These are phyloP conservation scores for Drosophila paramelanica DNA, from an alignment of 2,888 invertebrate genomes.

Conservation along the genomic window DNA sequence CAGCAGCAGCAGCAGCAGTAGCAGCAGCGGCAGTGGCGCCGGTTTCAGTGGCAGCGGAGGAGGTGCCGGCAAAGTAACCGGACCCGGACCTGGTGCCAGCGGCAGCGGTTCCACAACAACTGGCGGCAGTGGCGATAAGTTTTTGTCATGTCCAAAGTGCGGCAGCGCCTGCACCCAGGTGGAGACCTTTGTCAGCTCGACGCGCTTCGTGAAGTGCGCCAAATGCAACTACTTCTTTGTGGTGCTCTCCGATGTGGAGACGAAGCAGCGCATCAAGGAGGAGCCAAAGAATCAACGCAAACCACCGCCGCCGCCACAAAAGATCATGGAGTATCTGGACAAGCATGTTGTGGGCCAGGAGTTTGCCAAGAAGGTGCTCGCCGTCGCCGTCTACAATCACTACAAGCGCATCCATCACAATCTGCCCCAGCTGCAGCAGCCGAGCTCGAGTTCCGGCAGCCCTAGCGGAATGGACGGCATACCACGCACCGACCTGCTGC, in stretches of 20 bases:
- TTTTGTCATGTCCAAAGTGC: constrained; percentile 97
- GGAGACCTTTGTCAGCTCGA: constrained; percentile 98
- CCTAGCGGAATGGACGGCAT: constrained; percentile 77
- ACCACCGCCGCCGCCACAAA: constrained; percentile 97
- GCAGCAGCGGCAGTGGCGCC: constrained; percentile 38
- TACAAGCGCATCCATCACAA: constrained; percentile 99
- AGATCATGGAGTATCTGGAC: constrained; percentile 98
- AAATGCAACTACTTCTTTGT: constrained; percentile 99
- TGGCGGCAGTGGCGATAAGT: constrained; percentile 86
- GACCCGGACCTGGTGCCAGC: constrained; percentile 41
- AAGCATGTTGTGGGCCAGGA: constrained; percentile 99
- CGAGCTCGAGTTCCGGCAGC: constrained; percentile 41
- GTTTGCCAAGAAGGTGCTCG: constrained; percentile 97
- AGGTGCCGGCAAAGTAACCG: constrained; percentile 39
- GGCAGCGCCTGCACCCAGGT: constrained; percentile 99
- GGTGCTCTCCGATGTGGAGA: constrained; percentile 96
- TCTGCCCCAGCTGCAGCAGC: constrained; percentile 86
- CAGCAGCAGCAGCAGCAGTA: constrained; percentile 24
- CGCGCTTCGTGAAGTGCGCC: constrained; percentile 98
- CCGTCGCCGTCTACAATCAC: constrained; percentile 99
- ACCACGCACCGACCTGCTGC: constrained; percentile 89
- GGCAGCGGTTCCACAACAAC: constrained; percentile 47
- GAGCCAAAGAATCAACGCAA: constrained; percentile 89
- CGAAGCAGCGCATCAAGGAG: constrained; percentile 93
- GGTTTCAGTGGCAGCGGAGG: constrained; percentile 50